Percentiles rank a stretch among this genome's conserved stretches.
phyloP scores from a whole-genome alignment of 2,797 vertebrate genomes.

The Cossypha polioptera region DNA sequence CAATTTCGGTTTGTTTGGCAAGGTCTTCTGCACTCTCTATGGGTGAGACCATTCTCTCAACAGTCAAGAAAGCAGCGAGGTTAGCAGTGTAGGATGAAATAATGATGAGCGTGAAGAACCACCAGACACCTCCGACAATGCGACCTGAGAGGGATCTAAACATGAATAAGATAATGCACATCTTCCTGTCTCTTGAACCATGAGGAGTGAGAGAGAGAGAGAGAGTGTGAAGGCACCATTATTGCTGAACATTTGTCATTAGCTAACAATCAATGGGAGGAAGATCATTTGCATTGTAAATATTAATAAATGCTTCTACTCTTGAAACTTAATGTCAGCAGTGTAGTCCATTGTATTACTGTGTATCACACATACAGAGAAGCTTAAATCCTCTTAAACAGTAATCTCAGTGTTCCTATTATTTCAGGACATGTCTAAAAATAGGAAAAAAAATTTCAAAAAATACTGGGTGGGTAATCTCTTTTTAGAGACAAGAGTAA shows the following conservation, averaged over 20 bases:
- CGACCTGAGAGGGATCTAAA: conserved; percentile 97
- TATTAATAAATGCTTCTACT: background rate
- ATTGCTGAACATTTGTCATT: background rate
- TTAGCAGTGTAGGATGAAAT: conserved; percentile 99
- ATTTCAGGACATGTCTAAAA: background rate
- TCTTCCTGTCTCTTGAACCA: conserved; percentile 60
- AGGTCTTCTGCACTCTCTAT: conserved; percentile 91
- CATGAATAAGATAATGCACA: conserved; percentile 70
- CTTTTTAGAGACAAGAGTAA: background rate
- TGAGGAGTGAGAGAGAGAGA: background rate
- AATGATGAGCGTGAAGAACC: conserved; percentile 99
- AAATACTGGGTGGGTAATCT: background rate
- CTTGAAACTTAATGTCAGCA: background rate
- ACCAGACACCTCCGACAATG: conserved; percentile 98
- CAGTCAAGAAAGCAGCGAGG: conserved; percentile 97
- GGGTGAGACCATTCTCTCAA: conserved; percentile 96
- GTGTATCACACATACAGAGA: background rate
- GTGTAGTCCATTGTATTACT: background rate
- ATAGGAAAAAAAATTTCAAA: background rate
- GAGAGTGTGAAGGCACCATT: background rate
- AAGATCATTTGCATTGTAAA: background rate
- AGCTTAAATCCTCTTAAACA: background rate
- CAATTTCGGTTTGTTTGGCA: conserved; percentile 98
- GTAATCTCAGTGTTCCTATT: background rate
- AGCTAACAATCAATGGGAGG: background rate